A percentile compares a stretch with the other conserved stretches of the same genome.
Conservation (phyloP, 2,797 vertebrate genomes). For the Dryobates pubescens region DNA sequence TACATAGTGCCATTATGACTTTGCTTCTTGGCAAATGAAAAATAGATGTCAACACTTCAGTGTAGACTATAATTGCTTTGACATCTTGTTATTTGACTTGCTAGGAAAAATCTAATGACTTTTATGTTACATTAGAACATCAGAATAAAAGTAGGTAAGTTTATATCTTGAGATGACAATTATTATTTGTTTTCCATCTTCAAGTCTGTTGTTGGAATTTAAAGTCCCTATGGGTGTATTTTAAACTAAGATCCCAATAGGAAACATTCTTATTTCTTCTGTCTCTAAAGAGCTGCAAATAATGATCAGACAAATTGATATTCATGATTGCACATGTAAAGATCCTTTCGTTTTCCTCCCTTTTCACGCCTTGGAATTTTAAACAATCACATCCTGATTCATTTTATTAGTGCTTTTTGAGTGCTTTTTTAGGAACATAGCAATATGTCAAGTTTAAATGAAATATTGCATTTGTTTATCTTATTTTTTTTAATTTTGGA, state of each 20-base stretch:
- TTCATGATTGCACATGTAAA: background rate
- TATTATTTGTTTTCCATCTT: background rate
- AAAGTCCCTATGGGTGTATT: background rate
- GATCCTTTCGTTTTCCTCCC: background rate
- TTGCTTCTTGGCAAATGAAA: background rate
- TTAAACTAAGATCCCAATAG: background rate
- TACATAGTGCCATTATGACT: background rate
- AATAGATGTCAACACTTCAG: background rate
- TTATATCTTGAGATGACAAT: slow-evolving; percentile 1
- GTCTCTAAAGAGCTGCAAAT: background rate
- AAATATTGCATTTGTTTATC: background rate
- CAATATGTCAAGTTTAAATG: background rate
- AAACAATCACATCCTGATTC: background rate
- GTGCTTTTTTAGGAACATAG: background rate
- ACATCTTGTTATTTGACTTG: background rate
- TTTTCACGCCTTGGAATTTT: background rate
- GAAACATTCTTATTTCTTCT: background rate
- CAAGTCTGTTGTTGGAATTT: background rate
- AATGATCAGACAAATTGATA: background rate
- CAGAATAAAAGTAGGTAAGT: background rate
- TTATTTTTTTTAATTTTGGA: too few relatives aligned
- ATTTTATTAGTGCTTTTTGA: background rate
- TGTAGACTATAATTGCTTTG: background rate
- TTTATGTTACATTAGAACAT: slow-evolving; percentile 18
- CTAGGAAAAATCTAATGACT: background rate